Evolutionary conservation across 2,113 vertebrate genomes (phyloP).

Genomic region (Phaethon lepturus): DNA sequence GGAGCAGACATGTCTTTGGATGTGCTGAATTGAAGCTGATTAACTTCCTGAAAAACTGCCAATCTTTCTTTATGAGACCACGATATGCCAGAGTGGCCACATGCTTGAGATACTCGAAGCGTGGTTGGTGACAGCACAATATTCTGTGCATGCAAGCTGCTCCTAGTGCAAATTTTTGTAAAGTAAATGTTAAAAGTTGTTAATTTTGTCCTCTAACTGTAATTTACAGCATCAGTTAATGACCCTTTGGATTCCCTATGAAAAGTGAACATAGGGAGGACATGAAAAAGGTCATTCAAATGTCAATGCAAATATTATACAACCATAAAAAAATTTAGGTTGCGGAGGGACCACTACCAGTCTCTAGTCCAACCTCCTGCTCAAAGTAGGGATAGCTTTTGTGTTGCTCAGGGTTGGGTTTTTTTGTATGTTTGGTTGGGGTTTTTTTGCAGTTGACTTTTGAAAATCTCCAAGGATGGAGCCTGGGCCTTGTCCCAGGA

Average conservation of each 20-base stretch:
- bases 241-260: background rate
- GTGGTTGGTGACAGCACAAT: background rate
- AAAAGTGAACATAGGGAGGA: background rate
- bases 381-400: background rate
- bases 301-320: background rate
- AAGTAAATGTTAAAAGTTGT: background rate
- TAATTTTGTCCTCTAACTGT: background rate
- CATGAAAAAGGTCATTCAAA: background rate
- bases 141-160: background rate
- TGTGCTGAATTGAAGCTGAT: background rate
- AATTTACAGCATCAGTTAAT: background rate
- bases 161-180: background rate
- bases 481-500: slow-evolving; percentile 24
- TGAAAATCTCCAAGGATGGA: background rate
- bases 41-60: background rate
- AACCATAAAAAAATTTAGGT: background rate
- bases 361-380: background rate
- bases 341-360: background rate
- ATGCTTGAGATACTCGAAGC: background rate
- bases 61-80: background rate
- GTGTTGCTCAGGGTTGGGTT: background rate
- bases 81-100: accelerated
- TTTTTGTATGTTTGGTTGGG: too few species aligned
- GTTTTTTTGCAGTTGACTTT: slow-evolving; percentile 17
- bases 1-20: background rate